A percentile compares a stretch with the other conserved stretches of the same genome.
phyloP scores from a whole-genome alignment of 2,888 invertebrate genomes.

The Apamea crenata region DNA sequence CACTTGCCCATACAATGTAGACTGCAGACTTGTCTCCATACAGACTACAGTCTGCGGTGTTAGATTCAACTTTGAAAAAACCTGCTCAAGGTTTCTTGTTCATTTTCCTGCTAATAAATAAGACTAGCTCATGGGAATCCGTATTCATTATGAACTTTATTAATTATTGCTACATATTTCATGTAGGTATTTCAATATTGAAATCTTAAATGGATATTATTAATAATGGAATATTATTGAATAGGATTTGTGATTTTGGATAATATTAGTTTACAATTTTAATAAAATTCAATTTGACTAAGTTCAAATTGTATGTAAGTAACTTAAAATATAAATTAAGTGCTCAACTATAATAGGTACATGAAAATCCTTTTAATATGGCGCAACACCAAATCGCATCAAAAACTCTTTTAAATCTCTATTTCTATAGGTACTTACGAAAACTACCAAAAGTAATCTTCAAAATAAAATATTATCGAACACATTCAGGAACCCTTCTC shows the following conservation, averaged over 20 bases:
- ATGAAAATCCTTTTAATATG: not conserved
- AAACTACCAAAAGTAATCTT: slow-evolving; percentile 43
- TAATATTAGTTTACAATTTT: not conserved
- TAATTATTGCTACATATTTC: slow-evolving; percentile 13
- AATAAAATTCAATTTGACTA: not conserved
- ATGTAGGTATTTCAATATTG: not conserved
- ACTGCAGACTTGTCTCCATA: not conserved
- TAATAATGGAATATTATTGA: not conserved
- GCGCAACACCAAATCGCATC: not conserved
- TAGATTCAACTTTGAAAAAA: slow-evolving; percentile 5
- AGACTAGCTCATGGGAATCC: slow-evolving; percentile 13
- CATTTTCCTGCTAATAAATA: slow-evolving; percentile 27
- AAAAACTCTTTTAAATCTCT: slow-evolving; percentile 15
- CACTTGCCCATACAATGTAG: not conserved
- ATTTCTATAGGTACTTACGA: not conserved
- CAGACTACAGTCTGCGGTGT: slow-evolving; percentile 19
- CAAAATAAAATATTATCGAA: slow-evolving; percentile 59
- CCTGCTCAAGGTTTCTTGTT: slow-evolving; percentile 8
- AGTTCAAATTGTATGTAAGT: not conserved
- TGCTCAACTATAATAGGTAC: not conserved
- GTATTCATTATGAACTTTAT: slow-evolving; percentile 33
- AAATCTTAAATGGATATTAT: not conserved
- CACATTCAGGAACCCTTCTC: slow-evolving; percentile 52
- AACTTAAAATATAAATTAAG: not conserved
- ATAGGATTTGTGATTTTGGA: not conserved